Evolutionary conservation across 2,888 invertebrate species (phyloP).

Genomic region (Lasioglossum malachurum): DNA sequence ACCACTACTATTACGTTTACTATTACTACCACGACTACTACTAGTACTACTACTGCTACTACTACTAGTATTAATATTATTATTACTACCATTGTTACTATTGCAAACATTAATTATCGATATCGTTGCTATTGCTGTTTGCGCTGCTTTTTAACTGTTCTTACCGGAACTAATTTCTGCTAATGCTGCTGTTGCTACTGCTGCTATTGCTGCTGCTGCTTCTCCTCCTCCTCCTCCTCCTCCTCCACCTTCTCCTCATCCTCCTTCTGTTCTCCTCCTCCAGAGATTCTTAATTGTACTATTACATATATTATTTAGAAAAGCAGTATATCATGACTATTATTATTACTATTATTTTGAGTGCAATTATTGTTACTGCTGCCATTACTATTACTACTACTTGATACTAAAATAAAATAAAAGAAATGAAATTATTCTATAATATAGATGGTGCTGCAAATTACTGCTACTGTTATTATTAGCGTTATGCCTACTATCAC

Average conservation of each 20-base stretch:
- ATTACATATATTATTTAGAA: constrained; percentile 19
- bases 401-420: constrained; percentile 14
- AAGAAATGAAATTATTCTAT: constrained; percentile 18
- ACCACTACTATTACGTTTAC: neutral
- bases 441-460: constrained; percentile 54
- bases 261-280: neutral
- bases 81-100: constrained; percentile 15
- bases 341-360: constrained; percentile 43
- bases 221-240: neutral
- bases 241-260: neutral
- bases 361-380: constrained; percentile 43
- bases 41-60: neutral
- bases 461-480: constrained; percentile 43
- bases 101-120: neutral
- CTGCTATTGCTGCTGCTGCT: neutral
- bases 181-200: constrained; percentile 1
- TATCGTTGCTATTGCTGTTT: constrained; percentile 1
- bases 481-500: constrained; percentile 27
- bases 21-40: neutral
- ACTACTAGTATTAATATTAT: neutral
- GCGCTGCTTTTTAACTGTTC: constrained; percentile 15
- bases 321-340: constrained; percentile 30
- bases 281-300: constrained; percentile 8
- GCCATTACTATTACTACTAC: constrained; percentile 30
- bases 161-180: constrained; percentile 2